Percentiles rank a stretch among this genome's conserved stretches.
Evolutionary conservation across 2,888 invertebrate genomes (phyloP).

Genomic region (Pimpla rufipes): DNA sequence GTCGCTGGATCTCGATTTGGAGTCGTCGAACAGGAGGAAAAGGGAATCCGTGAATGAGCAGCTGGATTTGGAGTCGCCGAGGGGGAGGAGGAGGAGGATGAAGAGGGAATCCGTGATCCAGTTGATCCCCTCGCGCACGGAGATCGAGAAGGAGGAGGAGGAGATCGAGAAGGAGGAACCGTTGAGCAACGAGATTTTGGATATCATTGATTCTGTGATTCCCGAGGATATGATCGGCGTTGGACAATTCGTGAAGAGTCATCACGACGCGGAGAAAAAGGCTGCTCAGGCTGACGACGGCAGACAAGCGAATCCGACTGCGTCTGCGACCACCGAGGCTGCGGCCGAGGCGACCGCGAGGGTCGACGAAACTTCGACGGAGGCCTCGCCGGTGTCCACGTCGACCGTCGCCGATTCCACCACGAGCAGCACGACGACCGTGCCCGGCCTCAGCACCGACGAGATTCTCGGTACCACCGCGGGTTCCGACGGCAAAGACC

Average conservation of each 20-base stretch:
- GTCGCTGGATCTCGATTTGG: conserved; percentile 75
- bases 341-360: neutral
- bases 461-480: conserved; percentile 58
- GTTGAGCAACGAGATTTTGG: conserved; percentile 83
- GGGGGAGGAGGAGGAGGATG: conserved; percentile 54
- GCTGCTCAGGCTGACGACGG: conserved; percentile 55
- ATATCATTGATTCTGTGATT: conserved; percentile 82
- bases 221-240: conserved; percentile 70
- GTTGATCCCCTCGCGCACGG: conserved; percentile 80
- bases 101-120: conserved; percentile 76
- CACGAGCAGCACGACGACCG: conserved; percentile 52
- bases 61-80: too few relatives aligned
- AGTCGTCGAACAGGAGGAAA: too few relatives aligned
- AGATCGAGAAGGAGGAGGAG: conserved; percentile 74
- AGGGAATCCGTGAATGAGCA: conserved; percentile 68
- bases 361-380: conserved; percentile 11
- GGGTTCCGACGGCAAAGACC: conserved; percentile 58
- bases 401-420: conserved; percentile 45
- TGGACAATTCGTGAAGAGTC: conserved; percentile 58
- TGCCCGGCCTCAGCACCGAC: conserved; percentile 50
- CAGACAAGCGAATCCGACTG: conserved; percentile 42
- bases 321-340: conserved; percentile 12
- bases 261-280: conserved; percentile 39
- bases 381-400: conserved; percentile 12
- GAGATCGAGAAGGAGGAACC: conserved; percentile 80